Evolutionary conservation across 2,888 invertebrate species (phyloP).

Genomic region (Heliconius sara): DNA sequence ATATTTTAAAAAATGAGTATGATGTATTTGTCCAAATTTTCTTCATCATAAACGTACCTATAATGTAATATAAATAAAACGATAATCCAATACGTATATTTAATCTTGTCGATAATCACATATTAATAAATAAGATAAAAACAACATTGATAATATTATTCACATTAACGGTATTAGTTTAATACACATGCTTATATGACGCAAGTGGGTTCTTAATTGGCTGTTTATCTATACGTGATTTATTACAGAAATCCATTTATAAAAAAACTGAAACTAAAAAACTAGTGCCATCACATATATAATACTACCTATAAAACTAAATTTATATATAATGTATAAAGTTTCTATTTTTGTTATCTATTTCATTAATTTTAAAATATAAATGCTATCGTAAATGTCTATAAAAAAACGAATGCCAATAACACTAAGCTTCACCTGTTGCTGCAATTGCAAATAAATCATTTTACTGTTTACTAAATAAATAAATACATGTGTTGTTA

Average conservation of each 20-base stretch:
- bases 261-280: not conserved
- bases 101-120: not conserved
- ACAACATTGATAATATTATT: not conserved
- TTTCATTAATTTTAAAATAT: not conserved
- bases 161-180: not conserved
- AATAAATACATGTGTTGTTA: not conserved
- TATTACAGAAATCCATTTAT: not conserved
- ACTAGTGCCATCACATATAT: not conserved
- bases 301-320: not conserved
- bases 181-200: not conserved
- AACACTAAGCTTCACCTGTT: not conserved
- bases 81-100: not conserved
- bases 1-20: not conserved
- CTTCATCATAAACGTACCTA: not conserved
- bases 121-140: slow-evolving; percentile 6
- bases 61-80: not conserved
- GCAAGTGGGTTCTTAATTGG: not conserved
- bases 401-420: not conserved
- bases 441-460: not conserved
- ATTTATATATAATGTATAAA: not conserved
- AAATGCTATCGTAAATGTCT: not conserved
- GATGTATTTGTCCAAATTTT: not conserved
- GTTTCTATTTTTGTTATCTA: not conserved
- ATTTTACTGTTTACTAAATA: not conserved
- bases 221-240: not conserved